Base-by-base conservation (phyloP, 2,888 invertebrate genomes). In the Chymomyza procnemis region DNA sequence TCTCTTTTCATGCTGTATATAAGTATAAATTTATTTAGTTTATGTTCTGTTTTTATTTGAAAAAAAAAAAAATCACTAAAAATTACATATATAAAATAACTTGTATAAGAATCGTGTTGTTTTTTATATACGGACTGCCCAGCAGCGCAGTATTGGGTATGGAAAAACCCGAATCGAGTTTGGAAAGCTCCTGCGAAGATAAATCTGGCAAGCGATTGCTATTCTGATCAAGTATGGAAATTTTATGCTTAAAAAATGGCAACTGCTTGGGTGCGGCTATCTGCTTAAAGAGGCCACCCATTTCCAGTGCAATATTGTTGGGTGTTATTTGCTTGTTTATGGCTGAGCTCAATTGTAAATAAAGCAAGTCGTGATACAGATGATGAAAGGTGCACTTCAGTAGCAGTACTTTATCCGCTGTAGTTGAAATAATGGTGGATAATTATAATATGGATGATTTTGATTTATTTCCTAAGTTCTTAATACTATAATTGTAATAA, bases 101-200 rank as follows among this genome's bases (percentile, higher is more conserved):
- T 90, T 93, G 93, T 78, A 93, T 89, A 72, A 93, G 87, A 60
- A 93, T 83, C 64, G 90, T 88, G 74, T 93, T 91, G 75, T 92
- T 89, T 68, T 90, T 89, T 21, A 92, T 89, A 76, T 92, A 93
- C 55, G 91, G 89, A 61, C 91, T 88, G 46, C 90, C 89, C 18
- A 90, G 79, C 56, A 93, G 88, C 3, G 92, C 92, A 67, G 91
- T 91, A 67, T 92, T 91, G 1, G 92, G 91, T 75, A 93, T 92
- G 22, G 92, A 90, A 41, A 92, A 92, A 0, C 92, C 92, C 48
- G 90, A 90, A 59, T 89, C 89, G 4, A 89, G 79, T 64, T 88
- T 90, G 19, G 72, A 79, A 30, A 91, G 83, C 66, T 90, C 90
- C 71, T 90, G 90, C 0, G 91, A 91, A 50, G 85, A 82, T 16